Base-by-base conservation (phyloP, 2,888 invertebrate genomes). In the Synergus japonicus region DNA sequence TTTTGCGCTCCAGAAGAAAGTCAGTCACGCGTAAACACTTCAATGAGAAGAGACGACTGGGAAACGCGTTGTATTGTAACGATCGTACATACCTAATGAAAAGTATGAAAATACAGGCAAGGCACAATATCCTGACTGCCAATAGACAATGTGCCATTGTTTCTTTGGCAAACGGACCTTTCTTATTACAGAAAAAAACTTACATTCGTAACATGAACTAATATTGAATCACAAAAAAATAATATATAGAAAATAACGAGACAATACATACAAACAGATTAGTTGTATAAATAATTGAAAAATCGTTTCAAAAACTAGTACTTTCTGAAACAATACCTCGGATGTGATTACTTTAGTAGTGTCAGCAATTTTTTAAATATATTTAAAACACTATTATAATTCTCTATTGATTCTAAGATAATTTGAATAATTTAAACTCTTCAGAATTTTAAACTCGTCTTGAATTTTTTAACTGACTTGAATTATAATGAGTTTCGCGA, bases 91-190 rank as follows among this genome's bases (percentile, higher is more conserved):
- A 22, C 12, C 60, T 22, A 60, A 60, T 60, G 60, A 60, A 60
- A 60, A 60, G 60, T 60, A 60, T 4, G 12, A 22, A 60, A 60
- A 60, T 60, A 60, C 60, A 22, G 10, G 12, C 18, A 60, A 18
- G 22, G 22, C 22, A 60, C 22, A 22, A 60, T 60, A 60, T 60
- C 60, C 46, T 60, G 60, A 60, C 60, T 60, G 12, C 22, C 22
- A 18, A 60, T 60, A 60, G 22, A 60, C 60, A 60, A 60, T 60
- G 60, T 22, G 22, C 60, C 60, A 60, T 60, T 60, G 60, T 60
- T 60, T 22, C 60, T 22, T 60, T 18, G 60, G 12, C 10, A 60
- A 60, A 60, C 60, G 10, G 22, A 60, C 22, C 60, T 60, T 60
- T 60, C 60, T 22, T 18, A 22, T 7, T 60, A 37, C 12, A 60